Evolutionary conservation across 1,140 invertebrate species (phyloP).

Genomic region (Idris sp.): DNA sequence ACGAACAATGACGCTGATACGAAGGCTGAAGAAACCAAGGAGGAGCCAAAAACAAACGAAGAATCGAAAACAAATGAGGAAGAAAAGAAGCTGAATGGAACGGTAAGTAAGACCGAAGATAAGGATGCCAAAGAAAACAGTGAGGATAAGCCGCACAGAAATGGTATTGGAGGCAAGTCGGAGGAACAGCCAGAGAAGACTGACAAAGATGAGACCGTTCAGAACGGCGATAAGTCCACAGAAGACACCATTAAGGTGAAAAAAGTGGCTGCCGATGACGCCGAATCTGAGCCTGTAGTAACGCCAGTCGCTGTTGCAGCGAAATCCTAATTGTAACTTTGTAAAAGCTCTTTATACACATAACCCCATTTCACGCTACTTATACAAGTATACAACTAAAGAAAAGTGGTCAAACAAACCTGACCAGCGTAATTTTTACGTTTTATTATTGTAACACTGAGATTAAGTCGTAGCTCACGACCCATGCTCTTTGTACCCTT

Average conservation of each 20-base stretch:
- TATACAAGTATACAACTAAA: constrained; percentile 75
- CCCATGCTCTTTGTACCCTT: constrained; percentile 35
- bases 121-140: too few species aligned
- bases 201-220: constrained; percentile 58
- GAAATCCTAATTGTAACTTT: constrained; percentile 75
- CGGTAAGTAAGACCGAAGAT: constrained; percentile 16
- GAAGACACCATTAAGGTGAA: constrained; percentile 73
- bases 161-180: constrained; percentile 66
- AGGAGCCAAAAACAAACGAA: constrained; percentile 23
- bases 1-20: constrained; percentile 4
- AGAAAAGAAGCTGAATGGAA: constrained; percentile 43
- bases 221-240: constrained; percentile 66
- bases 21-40: too few species aligned
- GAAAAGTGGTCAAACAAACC: constrained; percentile 68
- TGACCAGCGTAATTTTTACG: constrained; percentile 67
- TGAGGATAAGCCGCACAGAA: constrained; percentile 68
- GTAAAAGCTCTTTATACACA: constrained; percentile 70
- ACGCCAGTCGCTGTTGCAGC: constrained; percentile 74
- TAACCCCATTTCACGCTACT: constrained; percentile 72
- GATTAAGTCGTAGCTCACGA: constrained; percentile 69
- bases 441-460: constrained; percentile 72
- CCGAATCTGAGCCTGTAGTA: constrained; percentile 72
- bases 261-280: constrained; percentile 73
- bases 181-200: constrained; percentile 24
- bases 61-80: constrained; percentile 31